Evolutionary conservation across 2,797 vertebrate species (phyloP), one percentile per base, ranked within the genome.

Genomic region (Chelon labrosus): DNA sequence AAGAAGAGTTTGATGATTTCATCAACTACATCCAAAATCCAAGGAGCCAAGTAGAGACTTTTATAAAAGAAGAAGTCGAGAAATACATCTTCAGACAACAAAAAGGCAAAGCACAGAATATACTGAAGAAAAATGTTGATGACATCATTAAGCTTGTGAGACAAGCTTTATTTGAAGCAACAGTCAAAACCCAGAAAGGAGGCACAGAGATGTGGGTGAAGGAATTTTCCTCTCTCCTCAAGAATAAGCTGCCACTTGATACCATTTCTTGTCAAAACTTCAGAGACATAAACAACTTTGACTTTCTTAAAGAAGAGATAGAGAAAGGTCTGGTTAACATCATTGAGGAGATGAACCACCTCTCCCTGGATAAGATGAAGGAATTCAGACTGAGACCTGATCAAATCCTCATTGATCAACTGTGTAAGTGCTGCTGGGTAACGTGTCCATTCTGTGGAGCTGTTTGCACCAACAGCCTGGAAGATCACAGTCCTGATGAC

Each of bases 391-490:
- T 70, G 42, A 65, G 39, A 4, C 80, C 90, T 41, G 82, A 87
- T 47, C 8, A 91, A 55, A 88, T 91, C 66, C 79, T 93, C 41
- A 90, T 90, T 0, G 73, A 91, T 17, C 90, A 91, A 10, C 79
- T 93, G 63, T 90, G 88, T 41, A n/a, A 59, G 0, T 88, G 90
- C 65, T 93, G 91, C 80, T 93, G 92, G 92, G 80, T 61, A 22
- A 65, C 2, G 6, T 93, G 92, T 67, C 92, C 90, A 0, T 91
- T 92, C 85, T 93, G 91, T 54, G 0, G 0, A 12, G 88, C 83
- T 22, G 66, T 91, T 69, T 92, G 90, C 41, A 86, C 78, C 51
- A 91, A 90, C 84, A 89, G 88, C 1, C 0, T 87, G 0, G 4
- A 78, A n/a, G 42, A 80, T 11, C 90, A 93, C 74, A 22, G 27